Evolutionary conservation across 2,797 vertebrate species (phyloP), one percentile per base, ranked within the genome.

Genomic region (Oceanodroma leucorhoa): DNA sequence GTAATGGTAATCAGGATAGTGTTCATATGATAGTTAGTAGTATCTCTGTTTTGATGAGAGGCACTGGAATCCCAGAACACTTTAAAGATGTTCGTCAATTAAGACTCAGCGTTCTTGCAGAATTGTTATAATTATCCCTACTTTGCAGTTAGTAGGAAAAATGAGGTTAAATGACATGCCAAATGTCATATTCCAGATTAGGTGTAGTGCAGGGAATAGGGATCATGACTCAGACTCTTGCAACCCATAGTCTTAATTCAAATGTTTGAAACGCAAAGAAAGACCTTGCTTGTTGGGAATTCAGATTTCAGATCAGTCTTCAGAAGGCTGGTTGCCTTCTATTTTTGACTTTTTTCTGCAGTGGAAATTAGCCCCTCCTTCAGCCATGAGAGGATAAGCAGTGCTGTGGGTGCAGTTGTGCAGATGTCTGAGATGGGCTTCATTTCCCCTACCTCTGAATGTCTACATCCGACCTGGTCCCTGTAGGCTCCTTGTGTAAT

Each of bases 361-460:
- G 73, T 73, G 38, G 36, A 55, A 78, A 82, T 83, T 26, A 85
- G 38, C 55, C 53, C 30, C 7, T 20, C 13, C 91, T 89, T 57
- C 30, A 81, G 73, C 70, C 60, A 19, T 26, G 48, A 82, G 88
- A 57, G 45, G 45, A 45, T 89, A 50, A 45, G 16, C 41, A 84
- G 34, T 73, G 41, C 84, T 58, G 66, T 67, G 84, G 67, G 70
- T 80, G 83, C 55, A 51, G 58, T 38, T 83, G 79, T 91, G 69
- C 87, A 93, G 82, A 67, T 94, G 75, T 80, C 43, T 62, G 66
- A 89, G 73, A 70, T 76, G 90, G 85, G 73, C 73, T 92, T 92
- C 51, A 45, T 85, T 80, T 94, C 71, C 57, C 55, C 60, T 55
- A 20, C 53, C 58, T 89, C 77, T 55, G 66, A 90, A 58, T 14